phyloP scores from a whole-genome alignment of 2,888 invertebrate genomes.

The Apomyelois bistriatella region DNA sequence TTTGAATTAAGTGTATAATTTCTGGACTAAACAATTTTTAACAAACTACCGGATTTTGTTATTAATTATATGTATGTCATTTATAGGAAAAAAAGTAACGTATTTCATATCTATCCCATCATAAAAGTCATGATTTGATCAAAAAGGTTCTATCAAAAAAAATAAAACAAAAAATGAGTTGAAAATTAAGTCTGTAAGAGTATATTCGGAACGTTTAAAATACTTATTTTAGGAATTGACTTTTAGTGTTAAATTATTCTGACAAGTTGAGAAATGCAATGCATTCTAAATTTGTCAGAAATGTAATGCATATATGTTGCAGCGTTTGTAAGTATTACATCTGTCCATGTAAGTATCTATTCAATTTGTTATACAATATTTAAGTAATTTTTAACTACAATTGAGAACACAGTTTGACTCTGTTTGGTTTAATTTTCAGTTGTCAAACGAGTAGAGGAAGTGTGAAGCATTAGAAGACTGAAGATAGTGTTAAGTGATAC shows the following conservation, averaged over 20 bases:
- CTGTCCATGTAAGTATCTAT: conserved; percentile 54
- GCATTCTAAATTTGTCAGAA: conserved; percentile 9
- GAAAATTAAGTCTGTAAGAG: too few relatives aligned
- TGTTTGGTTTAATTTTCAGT: conserved; percentile 51
- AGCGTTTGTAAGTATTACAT: conserved; percentile 14
- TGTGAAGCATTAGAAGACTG: conserved; percentile 33
- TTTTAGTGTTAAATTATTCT: conserved; percentile 7
- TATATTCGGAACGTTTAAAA: too few relatives aligned
- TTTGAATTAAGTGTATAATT: too few relatives aligned
- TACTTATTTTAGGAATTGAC: neutral
- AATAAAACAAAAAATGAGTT: too few relatives aligned
- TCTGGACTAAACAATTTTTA: too few relatives aligned
- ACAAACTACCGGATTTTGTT: too few relatives aligned
- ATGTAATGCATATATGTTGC: conserved; percentile 1
- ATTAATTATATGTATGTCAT: too few relatives aligned
- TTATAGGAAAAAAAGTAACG: too few relatives aligned
- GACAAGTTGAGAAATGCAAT: conserved; percentile 6
- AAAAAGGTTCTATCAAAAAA: too few relatives aligned
- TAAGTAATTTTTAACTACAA: conserved; percentile 22
- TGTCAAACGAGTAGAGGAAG: conserved; percentile 23
- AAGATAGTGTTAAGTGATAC: conserved; percentile 45
- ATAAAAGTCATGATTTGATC: too few relatives aligned
- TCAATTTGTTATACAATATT: conserved; percentile 40
- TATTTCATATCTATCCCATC: too few relatives aligned
- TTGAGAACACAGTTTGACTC: conserved; percentile 27